Conservation (phyloP, 2,888 invertebrate species). For the Perizoma affinitatum region DNA sequence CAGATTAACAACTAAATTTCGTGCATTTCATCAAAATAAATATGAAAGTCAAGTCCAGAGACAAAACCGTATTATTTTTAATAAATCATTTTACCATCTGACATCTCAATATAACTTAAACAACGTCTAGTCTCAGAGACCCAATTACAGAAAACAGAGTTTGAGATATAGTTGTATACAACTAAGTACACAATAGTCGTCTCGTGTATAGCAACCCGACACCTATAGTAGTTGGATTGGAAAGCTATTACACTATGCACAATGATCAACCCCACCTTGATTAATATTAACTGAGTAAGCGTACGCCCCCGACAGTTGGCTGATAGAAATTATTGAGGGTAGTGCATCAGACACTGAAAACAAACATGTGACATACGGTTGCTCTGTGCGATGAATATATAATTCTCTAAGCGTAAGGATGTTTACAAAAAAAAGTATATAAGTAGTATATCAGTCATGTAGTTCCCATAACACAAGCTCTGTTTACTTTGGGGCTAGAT, state of each 20-base stretch:
- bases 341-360: constrained; percentile 76
- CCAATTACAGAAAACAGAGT: constrained; percentile 14
- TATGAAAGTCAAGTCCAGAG: no score
- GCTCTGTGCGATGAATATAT: constrained; percentile 11
- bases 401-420: not conserved
- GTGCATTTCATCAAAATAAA: no score
- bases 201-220: constrained; percentile 27
- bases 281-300: constrained; percentile 62
- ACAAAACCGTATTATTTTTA: no score
- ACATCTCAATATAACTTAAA: no score
- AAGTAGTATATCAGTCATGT: no score
- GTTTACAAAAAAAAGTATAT: no score
- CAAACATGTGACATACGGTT: constrained; percentile 61
- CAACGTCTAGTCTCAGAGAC: constrained; percentile 21
- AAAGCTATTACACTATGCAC: constrained; percentile 35
- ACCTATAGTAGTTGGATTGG: constrained; percentile 23
- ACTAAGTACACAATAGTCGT: constrained; percentile 6
- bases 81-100: no score
- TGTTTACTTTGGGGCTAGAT: no score
- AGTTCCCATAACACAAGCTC: no score
- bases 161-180: not conserved
- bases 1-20: no score
- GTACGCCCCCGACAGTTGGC: constrained; percentile 63
- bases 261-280: constrained; percentile 50
- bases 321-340: constrained; percentile 64